These are phyloP conservation scores for Clupea harengus DNA, from an alignment of 2,113 vertebrate species.

Conservation along the genomic window DNA sequence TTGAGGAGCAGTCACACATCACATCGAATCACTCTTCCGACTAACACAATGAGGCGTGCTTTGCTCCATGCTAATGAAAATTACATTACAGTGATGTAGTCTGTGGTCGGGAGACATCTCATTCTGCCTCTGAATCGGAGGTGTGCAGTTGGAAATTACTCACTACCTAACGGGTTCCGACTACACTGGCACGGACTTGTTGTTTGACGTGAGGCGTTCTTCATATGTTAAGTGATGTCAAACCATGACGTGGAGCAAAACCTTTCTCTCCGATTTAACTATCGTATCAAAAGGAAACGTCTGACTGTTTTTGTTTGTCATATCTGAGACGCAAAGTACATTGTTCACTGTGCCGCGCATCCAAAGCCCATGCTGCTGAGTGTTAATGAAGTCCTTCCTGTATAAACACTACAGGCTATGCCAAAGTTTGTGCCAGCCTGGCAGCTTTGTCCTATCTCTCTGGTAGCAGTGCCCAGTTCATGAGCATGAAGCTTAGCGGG, in stretches of 20 bases:
- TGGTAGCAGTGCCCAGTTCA: background rate
- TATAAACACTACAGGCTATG: background rate
- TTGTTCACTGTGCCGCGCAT: background rate
- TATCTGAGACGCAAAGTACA: background rate
- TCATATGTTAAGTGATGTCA: background rate
- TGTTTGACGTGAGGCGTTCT: background rate
- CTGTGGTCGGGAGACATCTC: conserved; percentile 45
- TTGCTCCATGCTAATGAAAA: conserved; percentile 60
- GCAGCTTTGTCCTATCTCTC: background rate
- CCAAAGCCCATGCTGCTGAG: background rate
- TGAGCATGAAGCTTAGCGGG: background rate
- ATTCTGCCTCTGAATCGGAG: conserved; percentile 26
- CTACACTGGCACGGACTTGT: background rate
- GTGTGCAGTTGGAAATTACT: background rate
- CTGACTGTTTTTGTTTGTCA: background rate
- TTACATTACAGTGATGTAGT: conserved; percentile 59
- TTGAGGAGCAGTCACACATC: conserved; percentile 66
- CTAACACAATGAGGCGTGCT: conserved; percentile 60
- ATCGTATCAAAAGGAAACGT: background rate
- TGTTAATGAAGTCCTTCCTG: background rate
- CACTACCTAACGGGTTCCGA: background rate
- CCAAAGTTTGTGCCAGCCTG: background rate
- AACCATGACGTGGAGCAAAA: background rate
- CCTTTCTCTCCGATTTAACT: background rate
- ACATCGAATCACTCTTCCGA: conserved; percentile 61